Evolutionary conservation across 2,797 vertebrate genomes (phyloP).

Genomic region (Hippopotamyrus pictus): DNA sequence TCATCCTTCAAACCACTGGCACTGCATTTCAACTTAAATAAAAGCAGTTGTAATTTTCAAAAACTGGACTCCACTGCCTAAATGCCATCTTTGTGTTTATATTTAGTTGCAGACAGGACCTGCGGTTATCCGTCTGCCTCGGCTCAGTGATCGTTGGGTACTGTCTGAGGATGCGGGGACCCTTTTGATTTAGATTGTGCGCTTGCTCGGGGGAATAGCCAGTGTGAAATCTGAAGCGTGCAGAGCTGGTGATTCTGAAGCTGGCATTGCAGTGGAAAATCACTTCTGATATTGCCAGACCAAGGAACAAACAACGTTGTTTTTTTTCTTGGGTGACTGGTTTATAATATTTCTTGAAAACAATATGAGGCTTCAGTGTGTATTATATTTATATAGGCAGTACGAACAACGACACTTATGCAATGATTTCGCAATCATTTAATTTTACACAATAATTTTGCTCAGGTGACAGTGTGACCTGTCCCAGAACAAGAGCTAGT

Average conservation of each 20-base stretch:
- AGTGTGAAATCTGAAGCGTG: not conserved
- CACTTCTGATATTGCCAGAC: not conserved
- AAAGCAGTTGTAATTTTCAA: not conserved
- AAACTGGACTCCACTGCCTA: not conserved
- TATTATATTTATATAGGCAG: not conserved
- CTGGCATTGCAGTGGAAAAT: not conserved
- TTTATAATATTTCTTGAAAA: not conserved
- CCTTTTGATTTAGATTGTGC: not conserved
- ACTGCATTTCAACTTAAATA: slow-evolving; percentile 20
- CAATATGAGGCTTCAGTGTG: not conserved
- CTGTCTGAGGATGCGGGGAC: not conserved
- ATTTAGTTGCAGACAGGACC: slow-evolving; percentile 1
- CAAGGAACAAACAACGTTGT: not conserved
- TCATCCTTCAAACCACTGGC: slow-evolving; percentile 17
- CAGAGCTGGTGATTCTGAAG: no score
- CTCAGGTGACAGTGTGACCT: not conserved
- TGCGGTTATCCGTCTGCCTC: not conserved
- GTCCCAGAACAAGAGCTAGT: not conserved
- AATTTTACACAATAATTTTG: not conserved
- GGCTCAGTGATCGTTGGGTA: not conserved
- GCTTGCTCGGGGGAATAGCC: not conserved
- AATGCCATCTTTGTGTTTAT: slow-evolving; percentile 16
- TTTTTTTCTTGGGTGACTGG: not conserved
- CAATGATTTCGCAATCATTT: not conserved
- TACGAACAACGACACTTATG: not conserved